Base-by-base conservation (phyloP, 2,113 vertebrate species). In the Callaeas wilsoni region DNA sequence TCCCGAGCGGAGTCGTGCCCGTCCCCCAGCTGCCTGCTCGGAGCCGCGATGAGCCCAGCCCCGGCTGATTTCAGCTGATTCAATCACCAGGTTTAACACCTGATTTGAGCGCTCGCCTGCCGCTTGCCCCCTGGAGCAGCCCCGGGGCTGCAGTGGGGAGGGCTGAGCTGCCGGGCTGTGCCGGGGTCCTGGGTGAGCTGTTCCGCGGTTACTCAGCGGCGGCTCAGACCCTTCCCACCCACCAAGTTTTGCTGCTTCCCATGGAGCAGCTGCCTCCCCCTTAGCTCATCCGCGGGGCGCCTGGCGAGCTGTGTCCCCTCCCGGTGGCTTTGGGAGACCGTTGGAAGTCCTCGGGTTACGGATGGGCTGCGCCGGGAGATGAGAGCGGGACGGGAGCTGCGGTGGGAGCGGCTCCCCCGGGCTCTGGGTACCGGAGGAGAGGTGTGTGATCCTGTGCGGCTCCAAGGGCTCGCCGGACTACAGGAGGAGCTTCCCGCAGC, bases 221-320 rank as follows among this genome's bases (percentile, higher is more conserved):
- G 37, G 37, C 95, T 90, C 94, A 90, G 63, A 86, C 87, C 90
- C 84, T 84, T 80, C 52, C 96, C 90, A 92, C 92, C 86, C 93
- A 91, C 95, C 82, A 92, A 96, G 90, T 96, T 94, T 86, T 7
- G n/a, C 56, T 26, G 76, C 19, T 95, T 81, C 18, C 79, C 85
- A 0, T 10, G 55, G 30, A 90, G 93, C 90, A 41, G 92, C 90
- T 57, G 74, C 83, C 26, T 62, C 81, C 70, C 88, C 84, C 49
- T 53, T 32, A 56, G 15, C 73, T 79, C 7, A 2, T 10, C 74
- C 39, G 0, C 12, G 4, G 68, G 80, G 86, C 18, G 10, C 91
- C 56, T 10, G 13, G 30, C 26, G 7, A 71, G 87, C 81, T 6
- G 57, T 11, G 5, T 46, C 37, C 73, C 47, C 81, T 89, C 47